Conservation (phyloP, 1,140 invertebrate species). For the Bombyx mori region ASM3026992v2 NC_085110.1:4194501-4195000, state of each 20-base stretch:
- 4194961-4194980: slow-evolving; percentile 14
- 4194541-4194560: too few species aligned
- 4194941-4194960: slow-evolving; percentile 38
- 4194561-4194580: too few species aligned
- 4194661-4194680: slow-evolving; percentile 53
- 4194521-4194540: too few species aligned
- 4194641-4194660: slow-evolving; percentile 7
- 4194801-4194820: slow-evolving; percentile 25
- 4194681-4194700: slow-evolving; percentile 51
- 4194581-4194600: too few species aligned
- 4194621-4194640: slow-evolving; percentile 3
- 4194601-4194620: not conserved
- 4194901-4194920: slow-evolving; percentile 4
- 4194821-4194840: not conserved
- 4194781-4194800: slow-evolving; percentile 38
- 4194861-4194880: slow-evolving; percentile 13
- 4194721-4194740: slow-evolving; percentile 49
- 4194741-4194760: slow-evolving; percentile 59
- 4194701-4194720: slow-evolving; percentile 51
- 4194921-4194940: slow-evolving; percentile 32
- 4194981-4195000: slow-evolving; percentile 14
- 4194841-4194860: slow-evolving; percentile 9
- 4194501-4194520: too few species aligned
- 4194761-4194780: slow-evolving; percentile 64
- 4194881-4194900: not conserved